Evolutionary conservation across 2,888 invertebrate species (phyloP), one percentile per base, ranked within the genome.

Genomic region (Hypolimnas misippus): DNA sequence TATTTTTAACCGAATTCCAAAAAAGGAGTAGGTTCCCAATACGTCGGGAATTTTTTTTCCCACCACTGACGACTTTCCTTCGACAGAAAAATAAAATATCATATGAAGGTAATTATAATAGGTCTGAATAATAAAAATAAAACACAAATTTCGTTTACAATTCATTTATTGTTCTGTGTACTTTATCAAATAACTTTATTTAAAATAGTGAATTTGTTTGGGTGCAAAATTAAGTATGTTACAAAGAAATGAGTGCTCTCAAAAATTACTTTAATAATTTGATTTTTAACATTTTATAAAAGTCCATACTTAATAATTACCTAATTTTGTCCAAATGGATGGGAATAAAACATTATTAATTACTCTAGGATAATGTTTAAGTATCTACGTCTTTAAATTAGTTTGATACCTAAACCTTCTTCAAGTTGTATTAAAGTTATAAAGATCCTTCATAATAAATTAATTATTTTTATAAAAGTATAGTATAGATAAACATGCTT

Each of bases 201-300:
- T 87, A 89, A 89, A 89, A 89, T 89, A 88, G 89, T 89, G 87
- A 85, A 77, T 85, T 87, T 83, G 25, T 85, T 84, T 79, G 78
- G 84, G 90, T 91, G 90, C 90, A 89, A 89, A 88, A 90, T 89
- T 90, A 88, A 86, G 82, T 86, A 83, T 69, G 79, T 86, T 84
- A 84, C 77, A 81, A 81, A 83, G 82, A 86, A 84, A 84, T 78
- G 73, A 82, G 90, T 90, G 91, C 90, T 86, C 76, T 80, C n/a
- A 62, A 74, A 67, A 63, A 73, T 76, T 72, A 73, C 67, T 67
- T 72, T 71, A 46, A 69, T 67, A 63, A 70, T 57, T 67, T 31
- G 66, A 65, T 55, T 65, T 68, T 65, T 44, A 62, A 65, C 64
- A 65, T 60, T 65, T 65, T 64, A 65, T 59, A 58, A 54, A 66